A percentile compares a stretch with the other conserved stretches of the same genome.
These are phyloP conservation scores for Bucorvus abyssinicus DNA, from an alignment of 2,797 vertebrate genomes.

Conservation along the genomic window DNA sequence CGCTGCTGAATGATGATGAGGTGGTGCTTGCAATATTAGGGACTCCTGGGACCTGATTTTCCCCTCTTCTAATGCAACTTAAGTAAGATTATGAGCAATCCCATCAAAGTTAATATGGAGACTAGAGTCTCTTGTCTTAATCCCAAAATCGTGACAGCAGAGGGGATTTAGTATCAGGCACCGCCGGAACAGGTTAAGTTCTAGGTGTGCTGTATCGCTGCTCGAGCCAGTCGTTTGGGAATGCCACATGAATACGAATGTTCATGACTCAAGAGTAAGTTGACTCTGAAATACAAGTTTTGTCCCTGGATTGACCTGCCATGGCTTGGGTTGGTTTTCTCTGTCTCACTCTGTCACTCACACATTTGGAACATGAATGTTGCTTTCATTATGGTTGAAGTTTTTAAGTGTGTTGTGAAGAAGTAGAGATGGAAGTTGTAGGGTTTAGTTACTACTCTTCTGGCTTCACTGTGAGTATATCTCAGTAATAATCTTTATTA, in stretches of 20 bases:
- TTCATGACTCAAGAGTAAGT: not conserved
- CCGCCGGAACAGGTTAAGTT: not conserved
- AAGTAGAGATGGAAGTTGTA: not conserved
- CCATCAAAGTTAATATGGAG: not conserved
- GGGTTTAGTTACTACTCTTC: not conserved
- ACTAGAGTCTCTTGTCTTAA: not conserved
- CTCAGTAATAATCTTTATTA: not conserved
- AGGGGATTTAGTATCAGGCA: not conserved
- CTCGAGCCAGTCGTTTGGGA: not conserved
- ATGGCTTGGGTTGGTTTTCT: not conserved
- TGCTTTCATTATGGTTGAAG: not conserved
- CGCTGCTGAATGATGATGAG: rapidly evolving
- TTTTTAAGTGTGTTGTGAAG: not conserved
- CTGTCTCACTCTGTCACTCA: not conserved
- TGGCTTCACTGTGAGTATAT: rapidly evolving
- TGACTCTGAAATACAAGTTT: not conserved
- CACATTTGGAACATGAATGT: not conserved
- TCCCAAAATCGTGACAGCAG: not conserved
- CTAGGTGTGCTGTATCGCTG: not conserved
- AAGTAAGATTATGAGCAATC: not conserved
- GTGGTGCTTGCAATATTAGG: not conserved
- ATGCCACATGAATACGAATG: not conserved
- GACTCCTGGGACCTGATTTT: not conserved
- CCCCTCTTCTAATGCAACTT: not conserved
- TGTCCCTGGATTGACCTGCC: not conserved